Conservation (phyloP, 2,888 invertebrate species). For the Dynastes grantii region DNA sequence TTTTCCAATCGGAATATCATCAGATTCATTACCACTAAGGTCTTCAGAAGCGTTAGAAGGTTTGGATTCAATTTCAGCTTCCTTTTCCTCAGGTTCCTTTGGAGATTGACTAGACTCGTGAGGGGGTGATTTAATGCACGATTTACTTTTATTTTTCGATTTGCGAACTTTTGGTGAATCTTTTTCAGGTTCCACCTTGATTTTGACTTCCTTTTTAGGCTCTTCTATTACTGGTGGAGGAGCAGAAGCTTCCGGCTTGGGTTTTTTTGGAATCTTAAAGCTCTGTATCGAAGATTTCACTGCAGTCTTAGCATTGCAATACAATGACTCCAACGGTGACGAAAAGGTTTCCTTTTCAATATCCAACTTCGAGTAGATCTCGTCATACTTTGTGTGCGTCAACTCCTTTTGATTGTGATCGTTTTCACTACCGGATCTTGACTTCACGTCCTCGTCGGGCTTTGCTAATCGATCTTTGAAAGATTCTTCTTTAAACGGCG, state of each 20-base stretch:
- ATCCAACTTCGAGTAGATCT: constrained; percentile 54
- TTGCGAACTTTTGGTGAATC: neutral
- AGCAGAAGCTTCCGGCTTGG: constrained; percentile 64
- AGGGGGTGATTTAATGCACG: too few species aligned
- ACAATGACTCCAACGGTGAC: constrained; percentile 72
- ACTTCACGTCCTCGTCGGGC: neutral
- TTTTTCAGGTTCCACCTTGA: constrained; percentile 66
- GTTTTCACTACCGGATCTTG: neutral
- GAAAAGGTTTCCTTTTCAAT: constrained; percentile 68
- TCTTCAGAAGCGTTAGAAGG: neutral
- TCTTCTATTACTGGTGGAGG: constrained; percentile 12
- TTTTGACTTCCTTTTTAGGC: constrained; percentile 69
- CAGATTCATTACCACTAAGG: constrained; percentile 22
- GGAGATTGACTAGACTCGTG: constrained; percentile 47
- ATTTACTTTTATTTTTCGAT: neutral
- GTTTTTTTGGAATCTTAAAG: constrained; percentile 74
- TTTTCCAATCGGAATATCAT: constrained; percentile 35
- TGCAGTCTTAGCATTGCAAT: constrained; percentile 60
- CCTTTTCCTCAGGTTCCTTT: neutral
- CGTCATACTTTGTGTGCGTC: constrained; percentile 56
- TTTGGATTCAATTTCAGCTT: neutral
- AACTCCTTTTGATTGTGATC: constrained; percentile 27
- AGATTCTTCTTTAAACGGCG: neutral
- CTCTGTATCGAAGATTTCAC: constrained; percentile 65
- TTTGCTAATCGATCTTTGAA: neutral